Evolutionary conservation across 2,113 vertebrate species (phyloP).

Genomic region (Epinephelus moara): DNA sequence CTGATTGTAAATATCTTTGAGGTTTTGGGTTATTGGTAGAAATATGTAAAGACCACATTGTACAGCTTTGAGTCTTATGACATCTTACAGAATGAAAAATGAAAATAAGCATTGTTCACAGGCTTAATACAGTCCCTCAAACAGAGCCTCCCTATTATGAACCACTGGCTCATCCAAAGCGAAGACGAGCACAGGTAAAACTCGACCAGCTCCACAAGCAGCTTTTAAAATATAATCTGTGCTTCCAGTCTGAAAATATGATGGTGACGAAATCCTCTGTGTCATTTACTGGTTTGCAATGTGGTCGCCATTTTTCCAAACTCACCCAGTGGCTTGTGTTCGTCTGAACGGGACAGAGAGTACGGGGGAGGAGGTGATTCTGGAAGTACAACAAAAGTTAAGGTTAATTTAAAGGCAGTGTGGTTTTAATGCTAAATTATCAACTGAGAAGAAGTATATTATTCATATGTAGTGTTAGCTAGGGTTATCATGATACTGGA

Average conservation of each 20-base stretch:
- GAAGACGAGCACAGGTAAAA: conserved; percentile 20
- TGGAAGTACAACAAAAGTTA: conserved; percentile 73
- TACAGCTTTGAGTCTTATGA: background rate
- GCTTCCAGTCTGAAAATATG: conserved; percentile 63
- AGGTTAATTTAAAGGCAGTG: conserved; percentile 16
- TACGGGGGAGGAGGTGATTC: conserved; percentile 98
- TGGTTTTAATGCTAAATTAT: background rate
- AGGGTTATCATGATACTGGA: too few species aligned
- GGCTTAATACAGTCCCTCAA: background rate
- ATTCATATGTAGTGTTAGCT: too few species aligned
- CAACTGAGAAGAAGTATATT: background rate
- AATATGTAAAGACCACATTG: background rate
- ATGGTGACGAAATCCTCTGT: conserved; percentile 40
- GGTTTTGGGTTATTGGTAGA: background rate
- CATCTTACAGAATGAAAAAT: background rate
- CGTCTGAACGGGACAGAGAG: conserved; percentile 90
- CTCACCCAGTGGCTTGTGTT: conserved; percentile 97
- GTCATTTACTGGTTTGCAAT: conserved; percentile 52
- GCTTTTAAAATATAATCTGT: conserved; percentile 37
- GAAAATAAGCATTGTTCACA: background rate
- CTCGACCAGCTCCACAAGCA: conserved; percentile 5
- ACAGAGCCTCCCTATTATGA: background rate
- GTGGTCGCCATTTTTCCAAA: conserved; percentile 52
- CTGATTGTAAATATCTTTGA: too few species aligned
- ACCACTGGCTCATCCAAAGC: conserved; percentile 6